phyloP scores from a whole-genome alignment of 2,797 vertebrate species.

The Pygocentrus nattereri region DNA sequence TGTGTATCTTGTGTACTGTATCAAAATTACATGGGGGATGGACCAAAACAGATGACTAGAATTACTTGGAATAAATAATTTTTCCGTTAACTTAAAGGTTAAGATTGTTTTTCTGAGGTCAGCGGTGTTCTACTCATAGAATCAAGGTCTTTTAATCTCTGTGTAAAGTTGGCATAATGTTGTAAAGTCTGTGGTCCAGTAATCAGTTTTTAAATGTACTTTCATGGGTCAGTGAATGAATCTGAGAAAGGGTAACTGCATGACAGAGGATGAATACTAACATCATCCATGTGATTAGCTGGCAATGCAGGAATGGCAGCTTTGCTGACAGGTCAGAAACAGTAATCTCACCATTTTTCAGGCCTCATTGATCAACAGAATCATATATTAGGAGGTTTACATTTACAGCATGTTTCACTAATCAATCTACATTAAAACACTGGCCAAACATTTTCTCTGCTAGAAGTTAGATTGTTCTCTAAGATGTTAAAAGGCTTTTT shows the following conservation, averaged over 20 bases:
- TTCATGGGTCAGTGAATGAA: constrained; percentile 25
- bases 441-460: background rate
- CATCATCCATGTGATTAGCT: constrained; percentile 6
- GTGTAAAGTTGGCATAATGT: background rate
- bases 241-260: background rate
- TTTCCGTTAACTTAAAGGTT: too few species aligned
- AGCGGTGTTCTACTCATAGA: background rate
- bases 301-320: background rate
- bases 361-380: background rate
- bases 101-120: too few species aligned
- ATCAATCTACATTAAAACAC: constrained; percentile 13
- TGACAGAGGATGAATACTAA: constrained; percentile 4
- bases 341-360: background rate
- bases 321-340: background rate
- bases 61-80: too few species aligned
- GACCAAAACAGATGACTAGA: too few species aligned
- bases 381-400: background rate
- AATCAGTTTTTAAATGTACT: constrained; percentile 6
- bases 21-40: too few species aligned
- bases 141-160: background rate
- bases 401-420: constrained; percentile 11
- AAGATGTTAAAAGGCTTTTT: background rate
- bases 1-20: background rate
- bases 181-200: background rate
- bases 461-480: background rate